Evolutionary conservation across 2,797 vertebrate genomes (phyloP).

Genomic region (Malacoctenus gilli): DNA sequence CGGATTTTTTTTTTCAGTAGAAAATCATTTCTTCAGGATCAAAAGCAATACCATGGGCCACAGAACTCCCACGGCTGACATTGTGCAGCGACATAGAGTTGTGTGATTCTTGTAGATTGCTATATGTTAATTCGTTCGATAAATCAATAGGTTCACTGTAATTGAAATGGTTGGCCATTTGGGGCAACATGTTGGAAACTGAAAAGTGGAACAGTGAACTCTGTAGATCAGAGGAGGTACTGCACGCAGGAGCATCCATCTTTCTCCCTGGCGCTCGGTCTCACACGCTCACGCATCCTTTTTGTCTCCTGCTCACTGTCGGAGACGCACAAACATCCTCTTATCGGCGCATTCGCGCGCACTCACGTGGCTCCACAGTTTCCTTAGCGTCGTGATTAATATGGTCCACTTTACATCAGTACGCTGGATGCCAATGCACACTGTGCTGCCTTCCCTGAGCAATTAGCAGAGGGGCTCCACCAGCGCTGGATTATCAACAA

Average conservation of each 20-base stretch:
- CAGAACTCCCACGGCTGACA: slow-evolving; percentile 44
- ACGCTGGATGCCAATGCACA: slow-evolving; percentile 74
- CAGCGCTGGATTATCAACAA: slow-evolving; percentile 81
- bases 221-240: slow-evolving; percentile 69
- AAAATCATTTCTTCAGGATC: slow-evolving; percentile 45
- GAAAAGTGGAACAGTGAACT: slow-evolving; percentile 78
- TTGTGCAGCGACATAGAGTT: slow-evolving; percentile 51
- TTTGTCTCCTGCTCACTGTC: slow-evolving; percentile 27
- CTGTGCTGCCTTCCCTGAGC: slow-evolving; percentile 78
- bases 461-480: slow-evolving; percentile 78
- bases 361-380: slow-evolving; percentile 33
- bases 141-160: slow-evolving; percentile 76
- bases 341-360: slow-evolving; percentile 5
- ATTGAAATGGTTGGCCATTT: slow-evolving; percentile 68
- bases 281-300: slow-evolving; percentile 8
- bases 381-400: slow-evolving; percentile 80
- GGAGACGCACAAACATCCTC: slow-evolving; percentile 20
- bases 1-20: slow-evolving; percentile 35
- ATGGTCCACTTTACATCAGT: slow-evolving; percentile 80
- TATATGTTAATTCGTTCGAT: slow-evolving; percentile 79
- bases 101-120: slow-evolving; percentile 69
- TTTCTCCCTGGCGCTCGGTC: slow-evolving; percentile 3
- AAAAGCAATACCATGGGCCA: slow-evolving; percentile 30
- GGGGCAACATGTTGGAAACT: slow-evolving; percentile 22
- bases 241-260: slow-evolving; percentile 29